These are phyloP conservation scores for Hydra vulgaris DNA, from an alignment of 30 jellyfish, hydroid and myxozoan species.

Conservation along the genomic window DNA sequence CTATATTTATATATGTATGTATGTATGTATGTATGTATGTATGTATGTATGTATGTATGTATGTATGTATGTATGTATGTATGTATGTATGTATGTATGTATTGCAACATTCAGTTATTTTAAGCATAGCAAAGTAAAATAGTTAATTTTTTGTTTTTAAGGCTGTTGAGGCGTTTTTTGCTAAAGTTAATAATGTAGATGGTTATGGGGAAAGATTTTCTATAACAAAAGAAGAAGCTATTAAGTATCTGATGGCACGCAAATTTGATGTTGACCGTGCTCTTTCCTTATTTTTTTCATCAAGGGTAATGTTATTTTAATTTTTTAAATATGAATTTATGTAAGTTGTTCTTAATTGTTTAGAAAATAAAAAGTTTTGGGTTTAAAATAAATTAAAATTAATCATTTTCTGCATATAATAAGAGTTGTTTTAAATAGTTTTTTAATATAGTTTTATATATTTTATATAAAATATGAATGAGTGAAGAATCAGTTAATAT, in stretches of 20 bases:
- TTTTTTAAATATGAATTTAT: background rate
- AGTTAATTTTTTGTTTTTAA: constrained; percentile 21
- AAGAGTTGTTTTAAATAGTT: no score
- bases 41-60: constrained; percentile 1
- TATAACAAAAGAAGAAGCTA: constrained; percentile 48
- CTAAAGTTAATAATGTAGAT: constrained; percentile 5
- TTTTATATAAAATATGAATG: no score
- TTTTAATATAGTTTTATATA: no score
- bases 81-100: no score
- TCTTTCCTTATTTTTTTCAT: constrained; percentile 27
- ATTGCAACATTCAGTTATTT: no score
- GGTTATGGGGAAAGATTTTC: constrained; percentile 29
- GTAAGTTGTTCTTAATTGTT: background rate
- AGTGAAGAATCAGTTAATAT: no score
- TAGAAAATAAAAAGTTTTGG: no score
- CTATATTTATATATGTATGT: no score
- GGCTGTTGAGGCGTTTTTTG: constrained; percentile 62
- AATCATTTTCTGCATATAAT: no score
- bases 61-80: background rate
- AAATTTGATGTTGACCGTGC: constrained; percentile 75
- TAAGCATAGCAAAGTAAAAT: no score
- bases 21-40: no score
- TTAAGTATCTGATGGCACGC: constrained; percentile 61
- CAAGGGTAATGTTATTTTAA: constrained; percentile 19
- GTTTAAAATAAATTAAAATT: no score